These are phyloP conservation scores for Drosophila subobscura DNA, from an alignment of 1,140 invertebrate genomes.

Conservation along the genomic window DNA sequence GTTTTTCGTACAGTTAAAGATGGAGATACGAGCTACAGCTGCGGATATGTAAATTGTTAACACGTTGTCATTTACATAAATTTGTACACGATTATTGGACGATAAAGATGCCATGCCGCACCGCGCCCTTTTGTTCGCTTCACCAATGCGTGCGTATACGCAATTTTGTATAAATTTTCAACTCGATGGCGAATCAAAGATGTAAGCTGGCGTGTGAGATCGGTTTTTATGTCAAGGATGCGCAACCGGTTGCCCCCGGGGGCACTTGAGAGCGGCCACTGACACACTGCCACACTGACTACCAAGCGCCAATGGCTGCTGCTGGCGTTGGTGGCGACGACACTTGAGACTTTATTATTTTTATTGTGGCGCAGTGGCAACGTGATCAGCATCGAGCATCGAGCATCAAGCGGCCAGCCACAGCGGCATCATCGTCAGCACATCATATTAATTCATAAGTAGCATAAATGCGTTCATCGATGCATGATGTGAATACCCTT, in stretches of 20 bases:
- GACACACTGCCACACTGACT: slow-evolving; percentile 74
- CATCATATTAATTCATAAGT: slow-evolving; percentile 78
- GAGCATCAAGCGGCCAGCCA: slow-evolving; percentile 13
- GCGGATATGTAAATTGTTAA: slow-evolving; percentile 58
- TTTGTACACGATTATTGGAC: slow-evolving; percentile 58
- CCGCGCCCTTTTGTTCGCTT: slow-evolving; percentile 43
- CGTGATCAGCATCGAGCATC: slow-evolving; percentile 67
- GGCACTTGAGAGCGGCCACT: slow-evolving; percentile 67
- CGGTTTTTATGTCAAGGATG: slow-evolving; percentile 83
- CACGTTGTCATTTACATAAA: slow-evolving; percentile 62
- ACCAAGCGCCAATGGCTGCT: slow-evolving; percentile 29
- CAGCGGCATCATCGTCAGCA: slow-evolving; percentile 22
- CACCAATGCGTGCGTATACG: slow-evolving; percentile 56
- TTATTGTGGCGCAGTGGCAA: slow-evolving; percentile 71
- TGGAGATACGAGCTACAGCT: slow-evolving; percentile 5
- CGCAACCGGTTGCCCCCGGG: slow-evolving; percentile 76
- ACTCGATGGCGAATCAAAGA: slow-evolving; percentile 50
- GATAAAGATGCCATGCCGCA: slow-evolving; percentile 35
- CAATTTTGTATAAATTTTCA: slow-evolving; percentile 71
- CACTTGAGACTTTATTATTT: slow-evolving; percentile 77
- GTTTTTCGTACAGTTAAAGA: slow-evolving; percentile 3
- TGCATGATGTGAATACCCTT: no score
- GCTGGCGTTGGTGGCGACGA: slow-evolving; percentile 42
- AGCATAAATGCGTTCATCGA: slow-evolving; percentile 4
- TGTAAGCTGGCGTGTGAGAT: slow-evolving; percentile 65